Conservation (phyloP, 30 jellyfish, hydroid and myxozoan species). For the Chrysaora quinquecirrha region DNA sequence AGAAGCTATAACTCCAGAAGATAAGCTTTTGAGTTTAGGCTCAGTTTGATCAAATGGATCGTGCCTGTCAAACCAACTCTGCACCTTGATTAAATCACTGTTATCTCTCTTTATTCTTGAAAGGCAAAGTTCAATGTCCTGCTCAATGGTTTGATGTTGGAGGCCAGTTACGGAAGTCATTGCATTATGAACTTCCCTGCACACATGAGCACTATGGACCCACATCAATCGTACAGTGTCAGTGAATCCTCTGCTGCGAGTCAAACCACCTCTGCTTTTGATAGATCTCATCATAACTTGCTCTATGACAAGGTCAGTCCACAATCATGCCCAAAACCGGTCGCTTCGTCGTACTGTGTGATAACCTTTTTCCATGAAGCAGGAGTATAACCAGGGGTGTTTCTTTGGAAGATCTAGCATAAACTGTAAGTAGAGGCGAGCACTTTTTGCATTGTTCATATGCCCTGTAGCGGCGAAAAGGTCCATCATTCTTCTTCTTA, state of each 20-base stretch:
- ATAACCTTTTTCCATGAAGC: conserved; percentile 42
- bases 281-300: conserved; percentile 67
- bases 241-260: conserved; percentile 65
- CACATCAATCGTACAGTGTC: conserved; percentile 50
- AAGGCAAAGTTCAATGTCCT: conserved; percentile 61
- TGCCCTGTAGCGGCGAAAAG: conserved; percentile 70
- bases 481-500: conserved; percentile 50
- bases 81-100: conserved; percentile 5
- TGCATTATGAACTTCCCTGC: conserved; percentile 38
- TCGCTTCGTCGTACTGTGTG: conserved; percentile 58
- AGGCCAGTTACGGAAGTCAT: conserved; percentile 44
- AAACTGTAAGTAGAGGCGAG: conserved; percentile 54
- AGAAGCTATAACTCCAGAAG: conserved; percentile 49
- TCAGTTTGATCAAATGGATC: conserved; percentile 59
- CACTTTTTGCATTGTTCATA: conserved; percentile 63
- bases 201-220: conserved; percentile 48
- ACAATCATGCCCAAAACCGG: conserved; percentile 58
- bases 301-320: no score
- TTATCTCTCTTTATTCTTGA: conserved; percentile 39
- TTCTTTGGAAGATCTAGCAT: conserved; percentile 32
- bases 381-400: conserved; percentile 50
- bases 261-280: conserved; percentile 69
- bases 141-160: conserved; percentile 50
- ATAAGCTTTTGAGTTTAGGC: conserved; percentile 25
- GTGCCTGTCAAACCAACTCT: conserved; percentile 49